Conservation (phyloP, 2,797 vertebrate genomes). For the Passerculus sandwichensis region DNA sequence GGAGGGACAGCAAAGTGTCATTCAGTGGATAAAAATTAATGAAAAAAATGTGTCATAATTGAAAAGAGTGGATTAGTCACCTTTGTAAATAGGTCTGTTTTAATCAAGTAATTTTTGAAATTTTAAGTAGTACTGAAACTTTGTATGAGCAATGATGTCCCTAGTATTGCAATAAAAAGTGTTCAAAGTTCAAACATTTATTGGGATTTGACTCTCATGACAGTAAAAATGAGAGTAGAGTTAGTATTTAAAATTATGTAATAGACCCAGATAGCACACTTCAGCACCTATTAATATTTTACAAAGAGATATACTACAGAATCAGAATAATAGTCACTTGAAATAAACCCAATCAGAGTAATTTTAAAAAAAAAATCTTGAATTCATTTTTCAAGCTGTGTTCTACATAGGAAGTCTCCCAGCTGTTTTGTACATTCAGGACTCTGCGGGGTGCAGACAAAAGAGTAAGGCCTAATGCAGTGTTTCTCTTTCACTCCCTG, state of each 20-base stretch:
- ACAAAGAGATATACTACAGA: neutral
- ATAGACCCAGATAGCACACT: neutral
- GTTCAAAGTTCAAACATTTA: neutral
- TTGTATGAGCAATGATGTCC: neutral
- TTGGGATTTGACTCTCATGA: neutral
- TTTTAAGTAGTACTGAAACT: neutral
- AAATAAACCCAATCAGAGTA: slow-evolving; percentile 1
- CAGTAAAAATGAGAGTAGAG: neutral
- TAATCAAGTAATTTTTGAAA: neutral
- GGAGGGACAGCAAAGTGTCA: neutral
- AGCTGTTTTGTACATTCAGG: slow-evolving; percentile 84
- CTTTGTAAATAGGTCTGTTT: neutral
- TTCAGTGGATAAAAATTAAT: neutral
- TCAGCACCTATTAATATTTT: neutral
- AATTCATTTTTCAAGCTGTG: neutral
- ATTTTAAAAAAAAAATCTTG: neutral
- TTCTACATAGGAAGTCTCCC: slow-evolving; percentile 37
- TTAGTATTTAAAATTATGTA: neutral
- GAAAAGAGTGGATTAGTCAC: neutral
- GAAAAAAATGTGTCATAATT: neutral
- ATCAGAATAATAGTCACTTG: neutral
- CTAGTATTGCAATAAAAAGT: neutral
- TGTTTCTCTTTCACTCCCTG: slow-evolving; percentile 27
- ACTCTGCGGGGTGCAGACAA: slow-evolving; percentile 79
- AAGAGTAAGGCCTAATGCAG: slow-evolving; percentile 80